Percentiles rank a stretch among this genome's conserved stretches.
Conservation (phyloP, 2,888 invertebrate genomes). For the Oconnorella tubifera region DNA sequence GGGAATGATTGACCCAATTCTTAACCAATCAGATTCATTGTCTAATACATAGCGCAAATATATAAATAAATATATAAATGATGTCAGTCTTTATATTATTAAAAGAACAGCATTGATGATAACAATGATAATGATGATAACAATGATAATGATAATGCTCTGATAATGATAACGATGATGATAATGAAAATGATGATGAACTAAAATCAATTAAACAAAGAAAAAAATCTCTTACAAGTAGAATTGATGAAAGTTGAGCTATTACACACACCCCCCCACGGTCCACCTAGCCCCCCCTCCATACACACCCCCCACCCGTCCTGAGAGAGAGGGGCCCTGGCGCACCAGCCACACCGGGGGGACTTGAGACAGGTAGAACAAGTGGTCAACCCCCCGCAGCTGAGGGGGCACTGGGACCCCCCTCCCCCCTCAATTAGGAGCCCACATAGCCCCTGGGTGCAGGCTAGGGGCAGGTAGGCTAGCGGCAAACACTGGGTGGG, state of each 20-base stretch:
- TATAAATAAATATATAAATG: no score
- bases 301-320: conserved; percentile 69
- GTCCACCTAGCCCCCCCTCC: conserved; percentile 18
- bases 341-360: conserved; percentile 93
- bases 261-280: conserved; percentile 20
- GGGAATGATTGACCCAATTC: conserved; percentile 12
- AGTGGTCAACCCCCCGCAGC: conserved; percentile 76
- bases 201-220: no score
- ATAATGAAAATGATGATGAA: no score
- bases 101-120: conserved; percentile 23
- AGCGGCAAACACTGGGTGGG: conserved; percentile 75
- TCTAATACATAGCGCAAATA: no score
- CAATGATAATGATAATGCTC: no score
- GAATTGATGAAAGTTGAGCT: neutral
- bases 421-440: conserved; percentile 58
- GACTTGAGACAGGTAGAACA: conserved; percentile 82
- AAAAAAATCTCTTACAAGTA: no score
- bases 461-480: conserved; percentile 78
- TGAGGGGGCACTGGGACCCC: conserved; percentile 73
- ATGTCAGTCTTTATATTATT: conserved; percentile 36
- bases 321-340: conserved; percentile 58
- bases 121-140: neutral
- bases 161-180: no score
- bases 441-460: conserved; percentile 87
- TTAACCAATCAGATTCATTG: conserved; percentile 16